Evolutionary conservation across 1,140 invertebrate species (phyloP), one percentile per base, ranked within the genome.

Genomic region (Papilio dardanus): DNA sequence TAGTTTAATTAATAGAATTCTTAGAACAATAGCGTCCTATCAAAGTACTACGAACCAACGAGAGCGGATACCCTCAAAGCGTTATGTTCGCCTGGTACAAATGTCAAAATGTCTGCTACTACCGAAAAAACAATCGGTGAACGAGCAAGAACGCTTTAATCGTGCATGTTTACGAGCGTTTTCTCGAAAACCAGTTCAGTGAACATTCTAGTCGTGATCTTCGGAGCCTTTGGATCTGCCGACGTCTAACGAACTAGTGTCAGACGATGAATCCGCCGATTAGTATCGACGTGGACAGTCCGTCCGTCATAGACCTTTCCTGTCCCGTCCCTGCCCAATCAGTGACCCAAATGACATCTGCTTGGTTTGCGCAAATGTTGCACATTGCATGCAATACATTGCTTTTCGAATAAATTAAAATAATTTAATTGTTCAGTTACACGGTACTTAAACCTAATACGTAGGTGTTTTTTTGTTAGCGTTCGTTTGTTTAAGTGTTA

Each of bases 161-260:
- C 88, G 89, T 90, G 88, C 87, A 75, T 83, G 79, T 85, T 77
- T 87, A 84, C 86, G 82, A 76, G 78, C 79, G 76, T 89, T 89
- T 88, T 87, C 88, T 88, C 82, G 85, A 90, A 91, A 90, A 86
- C 76, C 80, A 74, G 73, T 79, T 77, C 81, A 81, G 82, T 84
- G 85, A 87, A 87, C 84, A 82, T 83, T 86, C 79, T 77, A 83
- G 88, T 89, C 89, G 88, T 91, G 89, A 89, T 86, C 83, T 78
- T 76, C 62, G 79, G 76, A 82, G 85, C 75, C 82, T 86, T 91
- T 90, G 89, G 90, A 89, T 76, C 77, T 65, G 75, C 87, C 86
- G 87, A 86, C 88, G 73, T 82, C 84, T 86, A 89, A 88, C 86
- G 80, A 87, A 89, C 82, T 81, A 77, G 82, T 81, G 81, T 80